These are phyloP conservation scores for Drosophila lacertosa DNA, from an alignment of 1,140 invertebrate species.

Conservation along the genomic window DNA sequence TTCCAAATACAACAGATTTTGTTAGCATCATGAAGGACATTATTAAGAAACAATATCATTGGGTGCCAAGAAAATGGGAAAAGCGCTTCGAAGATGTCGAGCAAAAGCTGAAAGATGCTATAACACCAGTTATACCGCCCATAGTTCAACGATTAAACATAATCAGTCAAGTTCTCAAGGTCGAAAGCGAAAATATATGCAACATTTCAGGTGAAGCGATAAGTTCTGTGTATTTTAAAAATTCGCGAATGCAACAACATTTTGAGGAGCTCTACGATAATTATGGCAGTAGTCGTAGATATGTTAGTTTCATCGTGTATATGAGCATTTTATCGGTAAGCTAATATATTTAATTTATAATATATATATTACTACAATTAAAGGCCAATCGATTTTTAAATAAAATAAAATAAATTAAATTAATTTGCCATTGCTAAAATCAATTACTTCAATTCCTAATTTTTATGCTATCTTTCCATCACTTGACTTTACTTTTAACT, in stretches of 20 bases:
- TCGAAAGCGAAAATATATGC: background rate
- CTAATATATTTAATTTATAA: too few species aligned
- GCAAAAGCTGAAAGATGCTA: background rate
- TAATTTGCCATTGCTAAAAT: too few species aligned
- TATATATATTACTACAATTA: too few species aligned
- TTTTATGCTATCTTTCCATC: too few species aligned
- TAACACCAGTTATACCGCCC: background rate
- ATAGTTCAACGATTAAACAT: background rate
- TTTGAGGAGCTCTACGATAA: background rate
- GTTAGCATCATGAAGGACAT: background rate
- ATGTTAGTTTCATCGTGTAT: background rate
- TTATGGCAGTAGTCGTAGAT: background rate
- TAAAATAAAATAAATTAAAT: too few species aligned
- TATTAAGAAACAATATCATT: background rate
- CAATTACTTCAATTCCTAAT: too few species aligned
- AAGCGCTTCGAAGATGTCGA: background rate
- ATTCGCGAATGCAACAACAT: too few species aligned
- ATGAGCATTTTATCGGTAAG: background rate
- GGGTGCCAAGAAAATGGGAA: background rate
- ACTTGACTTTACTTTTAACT: too few species aligned
- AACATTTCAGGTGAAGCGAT: background rate
- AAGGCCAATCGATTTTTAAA: too few species aligned
- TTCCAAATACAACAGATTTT: background rate
- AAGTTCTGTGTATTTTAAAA: background rate
- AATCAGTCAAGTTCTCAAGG: background rate